Percentiles rank a stretch among this genome's conserved stretches.
These are phyloP conservation scores for human (Homo sapiens) DNA, from an alignment of 2,113 vertebrate species.

Conservation along the genomic window GRCh38 chr3:140751501-140752000, in stretches of 20 bases:
- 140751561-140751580: constrained; percentile 67
- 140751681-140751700: constrained; percentile 61
- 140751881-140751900: constrained; percentile 53
- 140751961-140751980: constrained; percentile 39
- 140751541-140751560: constrained; percentile 72
- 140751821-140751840: constrained; percentile 69
- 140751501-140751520: constrained; percentile 73
- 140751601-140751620: constrained; percentile 55
- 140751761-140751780: constrained; percentile 66
- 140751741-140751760: constrained; percentile 68
- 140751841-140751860: constrained; percentile 57
- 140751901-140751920: constrained; percentile 52
- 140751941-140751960: constrained; percentile 52
- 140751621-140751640: constrained; percentile 65
- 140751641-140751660: constrained; percentile 67
- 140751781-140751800: constrained; percentile 65
- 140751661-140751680: constrained; percentile 38
- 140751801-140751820: constrained; percentile 76
- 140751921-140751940: constrained; percentile 35
- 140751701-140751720: constrained; percentile 59
- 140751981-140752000: background rate
- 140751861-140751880: constrained; percentile 60
- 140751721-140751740: constrained; percentile 59
- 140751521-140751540: constrained; percentile 63
- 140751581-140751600: constrained; percentile 73